phyloP scores from a whole-genome alignment of 2,888 invertebrate species.

The Chrysomela aeneicollis region DNA sequence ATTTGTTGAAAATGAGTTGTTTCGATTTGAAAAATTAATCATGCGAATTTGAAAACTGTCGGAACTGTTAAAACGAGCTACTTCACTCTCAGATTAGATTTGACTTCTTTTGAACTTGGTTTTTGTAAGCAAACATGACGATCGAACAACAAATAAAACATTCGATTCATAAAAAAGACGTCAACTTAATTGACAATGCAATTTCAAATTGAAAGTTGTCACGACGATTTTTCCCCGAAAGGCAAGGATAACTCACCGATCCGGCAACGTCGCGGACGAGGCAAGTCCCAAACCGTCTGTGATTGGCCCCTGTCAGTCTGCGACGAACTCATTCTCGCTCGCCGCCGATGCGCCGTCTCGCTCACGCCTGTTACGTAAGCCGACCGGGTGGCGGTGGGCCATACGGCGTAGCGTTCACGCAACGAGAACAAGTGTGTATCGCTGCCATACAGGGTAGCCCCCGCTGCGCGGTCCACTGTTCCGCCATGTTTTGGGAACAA shows the following conservation, averaged over 20 bases:
- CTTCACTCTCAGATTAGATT: too few species aligned
- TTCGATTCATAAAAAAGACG: too few species aligned
- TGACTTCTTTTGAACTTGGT: too few species aligned
- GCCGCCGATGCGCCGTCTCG: conserved; percentile 48
- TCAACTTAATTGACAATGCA: too few species aligned
- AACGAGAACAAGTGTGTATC: conserved; percentile 30
- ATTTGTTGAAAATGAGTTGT: too few species aligned
- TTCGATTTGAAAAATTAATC: too few species aligned
- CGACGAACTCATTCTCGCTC: conserved; percentile 58
- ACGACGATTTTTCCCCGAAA: neutral
- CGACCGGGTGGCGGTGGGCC: conserved; percentile 35
- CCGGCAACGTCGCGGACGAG: conserved; percentile 13
- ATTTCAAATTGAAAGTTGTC: too few species aligned
- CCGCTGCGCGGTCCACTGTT: neutral
- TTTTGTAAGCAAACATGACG: too few species aligned
- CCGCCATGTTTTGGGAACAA: too few species aligned
- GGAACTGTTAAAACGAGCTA: too few species aligned
- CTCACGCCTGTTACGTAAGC: conserved; percentile 54
- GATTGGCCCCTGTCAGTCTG: conserved; percentile 66
- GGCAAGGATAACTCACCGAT: neutral
- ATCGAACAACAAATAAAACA: too few species aligned
- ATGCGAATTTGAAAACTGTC: too few species aligned
- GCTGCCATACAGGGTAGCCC: conserved; percentile 29
- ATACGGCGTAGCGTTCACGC: conserved; percentile 38
- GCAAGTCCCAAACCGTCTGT: conserved; percentile 63